Conservation (phyloP, 2,888 invertebrate genomes). For the Scaptodrosophila latifasciaeformis region DNA sequence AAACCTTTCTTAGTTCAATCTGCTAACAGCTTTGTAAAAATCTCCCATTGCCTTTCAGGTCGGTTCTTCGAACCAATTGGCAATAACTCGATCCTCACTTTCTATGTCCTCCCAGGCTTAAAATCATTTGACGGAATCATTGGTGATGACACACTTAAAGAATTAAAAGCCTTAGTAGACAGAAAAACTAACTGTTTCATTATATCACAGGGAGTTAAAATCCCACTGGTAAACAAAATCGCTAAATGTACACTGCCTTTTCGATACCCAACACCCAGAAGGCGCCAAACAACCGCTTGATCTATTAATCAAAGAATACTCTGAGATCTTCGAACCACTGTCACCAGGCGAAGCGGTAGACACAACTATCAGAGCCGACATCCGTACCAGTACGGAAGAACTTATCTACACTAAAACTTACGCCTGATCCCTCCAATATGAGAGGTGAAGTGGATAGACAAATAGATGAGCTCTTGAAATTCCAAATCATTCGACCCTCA, state of each 20-base stretch:
- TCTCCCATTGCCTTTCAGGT: background rate
- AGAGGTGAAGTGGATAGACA: constrained; percentile 63
- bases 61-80: background rate
- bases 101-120: background rate
- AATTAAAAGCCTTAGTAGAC: constrained; percentile 6
- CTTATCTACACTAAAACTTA: constrained; percentile 65
- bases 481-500: constrained; percentile 28
- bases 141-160: constrained; percentile 12
- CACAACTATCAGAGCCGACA: background rate
- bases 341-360: too few relatives aligned
- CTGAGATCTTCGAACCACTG: constrained; percentile 2
- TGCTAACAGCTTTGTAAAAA: background rate
- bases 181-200: constrained; percentile 1
- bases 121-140: constrained; percentile 17
- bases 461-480: constrained; percentile 54
- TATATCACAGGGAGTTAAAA: too few relatives aligned
- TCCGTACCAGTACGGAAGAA: constrained; percentile 38
- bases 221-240: background rate
- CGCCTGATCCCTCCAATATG: constrained; percentile 64
- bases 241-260: background rate
- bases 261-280: background rate
- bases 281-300: background rate
- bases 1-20: background rate
- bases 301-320: background rate
- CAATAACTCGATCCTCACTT: too few relatives aligned